Evolutionary conservation across 92 coral and sea anemone genomes (phyloP), one percentile per base, ranked within the genome.

Genomic region (Desmophyllum pertusum): DNA sequence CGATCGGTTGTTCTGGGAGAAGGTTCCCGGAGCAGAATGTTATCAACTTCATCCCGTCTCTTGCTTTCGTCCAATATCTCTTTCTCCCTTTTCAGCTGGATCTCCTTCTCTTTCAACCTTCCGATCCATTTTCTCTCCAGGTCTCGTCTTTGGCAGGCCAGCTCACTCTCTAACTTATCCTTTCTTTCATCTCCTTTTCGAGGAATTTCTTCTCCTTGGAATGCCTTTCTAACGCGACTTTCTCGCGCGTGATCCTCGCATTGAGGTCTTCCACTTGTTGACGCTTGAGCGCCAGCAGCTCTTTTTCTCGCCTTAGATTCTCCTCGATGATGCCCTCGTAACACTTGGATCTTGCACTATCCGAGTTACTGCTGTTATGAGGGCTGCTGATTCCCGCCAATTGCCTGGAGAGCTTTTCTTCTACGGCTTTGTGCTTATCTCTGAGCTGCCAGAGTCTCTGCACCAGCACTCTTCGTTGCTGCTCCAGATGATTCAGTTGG

Each of bases 221-320:
- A 77, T 89, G 92, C 71, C 89, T 89, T 42, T 92, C 95, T 73
- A 94, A 77, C n/a, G 87, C 85, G 11, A 72, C 83, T 69, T 94
- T 94, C 69, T 94, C 98, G 10, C 80, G 75, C 30, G 87, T 79
- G n/a, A 94, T 90, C 57, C 87, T 84, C 30, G 83, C 77, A 42
- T 92, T 94, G 31, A 94, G 80, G 75, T 91, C 95, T 75, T 91
- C 94, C 46, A 92, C 93, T 66, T 94, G 98, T 51, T 87, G 89
- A 29, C 93, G 93, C 83, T 94, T 94, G 6, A 90, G 77, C 10
- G 79, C 78, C 81, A 94, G 81, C 38, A 92, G 74, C 70, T 91
- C 95, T 77, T 91, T 94, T 57, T 94, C 98, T 84, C 95, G 90
- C 64, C 91, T 89, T 39, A 94, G 83, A 75, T 90, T 94, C 55